Evolutionary conservation across 2,113 vertebrate species (phyloP).

Genomic region (Melanerpes aurifrons): DNA sequence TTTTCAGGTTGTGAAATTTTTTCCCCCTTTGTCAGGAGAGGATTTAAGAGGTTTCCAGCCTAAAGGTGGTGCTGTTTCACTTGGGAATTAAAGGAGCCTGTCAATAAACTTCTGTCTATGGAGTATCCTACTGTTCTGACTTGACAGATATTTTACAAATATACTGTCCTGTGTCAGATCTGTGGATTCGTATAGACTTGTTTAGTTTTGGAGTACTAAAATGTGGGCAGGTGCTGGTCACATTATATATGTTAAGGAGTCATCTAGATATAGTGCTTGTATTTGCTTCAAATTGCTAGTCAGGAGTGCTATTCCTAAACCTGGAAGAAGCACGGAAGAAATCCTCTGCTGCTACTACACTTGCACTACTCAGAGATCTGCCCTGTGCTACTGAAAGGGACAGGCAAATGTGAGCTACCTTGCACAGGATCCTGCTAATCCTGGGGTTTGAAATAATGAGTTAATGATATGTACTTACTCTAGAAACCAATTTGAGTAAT

Average conservation of each 20-base stretch:
- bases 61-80: constrained; percentile 3
- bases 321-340: background rate
- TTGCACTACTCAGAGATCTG: background rate
- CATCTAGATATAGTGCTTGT: background rate
- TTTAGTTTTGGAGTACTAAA: background rate
- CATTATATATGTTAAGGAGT: background rate
- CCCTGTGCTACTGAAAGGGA: background rate
- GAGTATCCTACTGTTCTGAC: background rate
- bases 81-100: background rate
- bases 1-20: constrained; percentile 2
- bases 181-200: background rate
- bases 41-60: constrained; percentile 34
- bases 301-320: background rate
- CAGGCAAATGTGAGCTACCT: background rate
- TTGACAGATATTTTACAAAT: background rate
- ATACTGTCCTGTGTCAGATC: background rate
- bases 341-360: background rate
- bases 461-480: background rate
- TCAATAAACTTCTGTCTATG: background rate
- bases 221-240: fast-evolving
- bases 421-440: background rate
- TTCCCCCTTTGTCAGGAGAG: background rate
- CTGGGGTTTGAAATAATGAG: background rate
- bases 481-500: background rate
- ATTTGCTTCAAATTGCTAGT: background rate